A percentile compares a stretch with the other conserved stretches of the same genome.
Evolutionary conservation across 2,113 vertebrate genomes (phyloP).

Genomic region (Murina feae): DNA sequence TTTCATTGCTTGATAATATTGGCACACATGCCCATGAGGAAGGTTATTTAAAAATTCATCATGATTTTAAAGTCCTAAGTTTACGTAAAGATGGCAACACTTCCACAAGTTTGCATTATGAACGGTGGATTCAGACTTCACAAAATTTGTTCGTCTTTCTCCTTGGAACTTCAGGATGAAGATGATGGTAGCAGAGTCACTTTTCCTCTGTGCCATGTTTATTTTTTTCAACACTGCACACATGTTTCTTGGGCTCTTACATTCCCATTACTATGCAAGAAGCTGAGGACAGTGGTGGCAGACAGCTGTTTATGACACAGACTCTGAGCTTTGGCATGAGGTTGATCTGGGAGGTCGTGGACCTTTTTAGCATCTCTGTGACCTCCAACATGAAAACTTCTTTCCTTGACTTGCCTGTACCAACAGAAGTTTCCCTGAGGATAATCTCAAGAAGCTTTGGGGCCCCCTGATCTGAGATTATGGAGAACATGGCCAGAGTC

Average conservation of each 20-base stretch:
- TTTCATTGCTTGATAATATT: slow-evolving; percentile 5
- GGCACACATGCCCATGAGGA: background rate
- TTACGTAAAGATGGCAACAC: background rate
- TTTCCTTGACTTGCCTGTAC: background rate
- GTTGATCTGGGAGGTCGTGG: background rate
- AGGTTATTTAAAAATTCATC: background rate
- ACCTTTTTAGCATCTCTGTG: background rate
- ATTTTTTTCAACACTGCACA: background rate
- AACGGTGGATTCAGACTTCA: background rate
- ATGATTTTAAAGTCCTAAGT: background rate
- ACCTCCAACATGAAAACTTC: background rate
- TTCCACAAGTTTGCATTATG: background rate
- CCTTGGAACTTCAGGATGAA: background rate
- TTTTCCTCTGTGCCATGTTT: background rate
- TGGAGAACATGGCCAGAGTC: background rate
- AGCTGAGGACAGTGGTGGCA: background rate
- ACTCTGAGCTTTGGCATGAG: background rate
- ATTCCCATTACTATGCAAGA: background rate
- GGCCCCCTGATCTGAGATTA: background rate
- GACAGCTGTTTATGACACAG: background rate
- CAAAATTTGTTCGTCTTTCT: background rate
- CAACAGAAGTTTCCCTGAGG: background rate
- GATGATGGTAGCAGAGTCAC: background rate
- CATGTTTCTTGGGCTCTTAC: background rate
- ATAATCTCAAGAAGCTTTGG: background rate